Evolutionary conservation across 2,113 vertebrate genomes (phyloP).

Genomic region (Stegostoma tigrinum): DNA sequence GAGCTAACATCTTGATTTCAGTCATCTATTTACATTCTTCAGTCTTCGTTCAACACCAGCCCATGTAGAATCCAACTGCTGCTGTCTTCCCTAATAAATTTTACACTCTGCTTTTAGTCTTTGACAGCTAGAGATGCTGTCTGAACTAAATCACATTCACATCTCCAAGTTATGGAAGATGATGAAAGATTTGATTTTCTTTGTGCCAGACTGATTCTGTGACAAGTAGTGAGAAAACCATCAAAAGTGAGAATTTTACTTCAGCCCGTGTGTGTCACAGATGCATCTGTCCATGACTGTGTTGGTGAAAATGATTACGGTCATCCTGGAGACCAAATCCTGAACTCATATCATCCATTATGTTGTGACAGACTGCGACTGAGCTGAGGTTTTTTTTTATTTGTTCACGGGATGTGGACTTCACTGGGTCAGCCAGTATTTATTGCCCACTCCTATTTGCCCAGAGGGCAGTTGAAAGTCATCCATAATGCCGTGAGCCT

Average conservation of each 20-base stretch:
- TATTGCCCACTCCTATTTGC: no score
- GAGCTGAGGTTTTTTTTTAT: neutral
- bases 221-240: neutral
- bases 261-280: neutral
- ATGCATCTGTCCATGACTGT: neutral
- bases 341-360: neutral
- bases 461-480: no score
- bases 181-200: neutral
- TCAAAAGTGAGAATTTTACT: neutral
- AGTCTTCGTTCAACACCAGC: neutral
- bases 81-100: constrained; percentile 22
- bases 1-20: constrained; percentile 2
- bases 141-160: neutral
- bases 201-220: neutral
- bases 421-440: no score
- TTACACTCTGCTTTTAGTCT: neutral
- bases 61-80: neutral
- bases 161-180: neutral
- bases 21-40: neutral
- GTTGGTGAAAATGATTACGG: neutral
- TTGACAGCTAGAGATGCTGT: constrained; percentile 12
- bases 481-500: no score
- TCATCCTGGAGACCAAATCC: neutral
- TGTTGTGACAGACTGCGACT: neutral
- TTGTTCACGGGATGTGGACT: no score